A percentile compares a stretch with the other conserved stretches of the same genome.
Evolutionary conservation across 2,113 vertebrate genomes (phyloP).

Genomic region (Sigmodon hispidus): DNA sequence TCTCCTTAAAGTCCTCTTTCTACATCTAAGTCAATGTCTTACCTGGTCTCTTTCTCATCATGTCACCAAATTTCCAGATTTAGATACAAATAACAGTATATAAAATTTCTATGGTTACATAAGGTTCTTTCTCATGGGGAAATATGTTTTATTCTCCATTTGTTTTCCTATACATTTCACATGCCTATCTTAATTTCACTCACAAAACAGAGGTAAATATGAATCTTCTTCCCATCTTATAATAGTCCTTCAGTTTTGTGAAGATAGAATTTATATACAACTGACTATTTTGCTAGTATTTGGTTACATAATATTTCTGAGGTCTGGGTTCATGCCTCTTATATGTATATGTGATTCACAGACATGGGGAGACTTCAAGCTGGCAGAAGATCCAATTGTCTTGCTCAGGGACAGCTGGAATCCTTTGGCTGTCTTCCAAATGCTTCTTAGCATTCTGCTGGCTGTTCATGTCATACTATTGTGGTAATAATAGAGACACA

Average conservation of each 20-base stretch:
- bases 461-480: not conserved
- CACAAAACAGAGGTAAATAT: not conserved
- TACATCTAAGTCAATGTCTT: not conserved
- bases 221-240: not conserved
- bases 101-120: not conserved
- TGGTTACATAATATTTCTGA: slow-evolving; percentile 18
- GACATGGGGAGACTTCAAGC: not conserved
- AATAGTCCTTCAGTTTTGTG: not conserved
- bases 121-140: slow-evolving; percentile 7
- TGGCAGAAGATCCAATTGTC: not conserved
- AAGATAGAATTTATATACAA: not conserved
- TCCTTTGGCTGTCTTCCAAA: accelerated
- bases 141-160: not conserved
- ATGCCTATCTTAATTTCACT: not conserved
- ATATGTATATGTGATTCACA: not conserved
- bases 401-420: not conserved
- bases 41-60: not conserved
- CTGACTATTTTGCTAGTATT: not conserved
- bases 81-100: not conserved
- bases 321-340: not conserved
- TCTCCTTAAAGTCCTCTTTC: not conserved
- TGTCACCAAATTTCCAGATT: not conserved
- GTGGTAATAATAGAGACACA: not conserved
- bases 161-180: not conserved
- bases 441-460: not conserved